These are phyloP conservation scores for Acleris laterana DNA, from an alignment of 2,888 invertebrate species.

Conservation along the genomic window DNA sequence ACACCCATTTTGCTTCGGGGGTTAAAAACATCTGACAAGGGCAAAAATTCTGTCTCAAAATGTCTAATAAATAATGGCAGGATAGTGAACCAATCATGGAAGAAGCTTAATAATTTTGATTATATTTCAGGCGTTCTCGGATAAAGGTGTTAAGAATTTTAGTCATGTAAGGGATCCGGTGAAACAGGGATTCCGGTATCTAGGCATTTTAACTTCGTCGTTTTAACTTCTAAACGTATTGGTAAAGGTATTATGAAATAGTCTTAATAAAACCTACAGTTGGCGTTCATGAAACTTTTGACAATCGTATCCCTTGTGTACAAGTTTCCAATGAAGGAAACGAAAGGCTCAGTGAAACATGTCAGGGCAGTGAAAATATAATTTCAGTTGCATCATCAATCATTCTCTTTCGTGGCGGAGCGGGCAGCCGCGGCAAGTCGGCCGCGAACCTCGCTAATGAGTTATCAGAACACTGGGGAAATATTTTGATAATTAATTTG, in stretches of 20 bases:
- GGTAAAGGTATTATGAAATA: too few species aligned
- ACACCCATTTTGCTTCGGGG: too few species aligned
- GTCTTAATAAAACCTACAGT: too few species aligned
- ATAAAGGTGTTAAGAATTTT: too few species aligned
- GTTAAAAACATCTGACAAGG: too few species aligned
- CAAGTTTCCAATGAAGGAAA: constrained; percentile 3
- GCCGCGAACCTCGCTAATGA: constrained; percentile 22
- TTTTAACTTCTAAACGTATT: not conserved
- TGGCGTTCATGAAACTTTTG: not conserved
- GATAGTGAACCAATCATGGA: too few species aligned
- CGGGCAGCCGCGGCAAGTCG: constrained; percentile 18
- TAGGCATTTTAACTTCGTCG: not conserved
- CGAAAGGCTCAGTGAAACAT: constrained; percentile 16
- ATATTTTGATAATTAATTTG: constrained; percentile 10
- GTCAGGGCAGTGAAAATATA: constrained; percentile 22
- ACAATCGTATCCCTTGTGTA: not conserved
- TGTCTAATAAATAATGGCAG: too few species aligned
- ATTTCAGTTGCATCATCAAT: constrained; percentile 29
- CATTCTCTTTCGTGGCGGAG: constrained; percentile 13
- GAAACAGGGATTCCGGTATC: too few species aligned
- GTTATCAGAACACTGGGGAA: constrained; percentile 24
- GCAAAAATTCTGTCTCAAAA: too few species aligned
- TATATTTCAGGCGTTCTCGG: too few species aligned
- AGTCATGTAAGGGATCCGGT: too few species aligned
- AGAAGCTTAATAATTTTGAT: too few species aligned